Conservation (phyloP, 2,113 vertebrate genomes). For the Xenus cinereus region DNA sequence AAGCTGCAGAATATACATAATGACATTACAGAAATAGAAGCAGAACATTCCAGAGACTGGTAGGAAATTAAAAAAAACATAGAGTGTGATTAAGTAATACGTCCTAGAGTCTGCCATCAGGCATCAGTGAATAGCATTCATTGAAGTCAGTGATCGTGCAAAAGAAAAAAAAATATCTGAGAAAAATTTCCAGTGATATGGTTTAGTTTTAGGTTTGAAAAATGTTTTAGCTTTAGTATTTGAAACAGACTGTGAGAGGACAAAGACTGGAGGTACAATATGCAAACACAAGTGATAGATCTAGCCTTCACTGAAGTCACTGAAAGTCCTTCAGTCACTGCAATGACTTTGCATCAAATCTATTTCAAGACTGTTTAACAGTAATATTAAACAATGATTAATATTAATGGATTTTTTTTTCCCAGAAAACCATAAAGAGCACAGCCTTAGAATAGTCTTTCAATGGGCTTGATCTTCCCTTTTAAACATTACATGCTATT, state of each 20-base stretch:
- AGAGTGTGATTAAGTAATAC: neutral
- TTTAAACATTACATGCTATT: constrained; percentile 9
- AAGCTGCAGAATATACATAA: neutral
- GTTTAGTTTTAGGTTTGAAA: neutral
- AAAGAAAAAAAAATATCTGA: neutral
- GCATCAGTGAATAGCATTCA: neutral
- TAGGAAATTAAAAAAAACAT: neutral
- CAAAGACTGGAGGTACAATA: neutral
- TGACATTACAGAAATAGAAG: neutral
- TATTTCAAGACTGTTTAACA: constrained; percentile 14
- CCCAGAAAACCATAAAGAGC: neutral
- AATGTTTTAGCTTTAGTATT: neutral
- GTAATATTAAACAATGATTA: constrained; percentile 14
- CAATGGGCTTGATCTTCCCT: neutral
- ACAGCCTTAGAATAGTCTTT: neutral
- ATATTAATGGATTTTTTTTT: neutral
- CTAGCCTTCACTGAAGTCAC: neutral
- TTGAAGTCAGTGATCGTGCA: neutral
- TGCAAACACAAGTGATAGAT: neutral
- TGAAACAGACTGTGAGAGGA: neutral
- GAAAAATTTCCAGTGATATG: neutral
- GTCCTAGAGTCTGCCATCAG: neutral
- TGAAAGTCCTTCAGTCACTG: neutral
- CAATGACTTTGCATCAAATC: neutral
- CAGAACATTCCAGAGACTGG: neutral